phyloP scores from a whole-genome alignment of 2,888 invertebrate species.

The Meta bourneti region DNA sequence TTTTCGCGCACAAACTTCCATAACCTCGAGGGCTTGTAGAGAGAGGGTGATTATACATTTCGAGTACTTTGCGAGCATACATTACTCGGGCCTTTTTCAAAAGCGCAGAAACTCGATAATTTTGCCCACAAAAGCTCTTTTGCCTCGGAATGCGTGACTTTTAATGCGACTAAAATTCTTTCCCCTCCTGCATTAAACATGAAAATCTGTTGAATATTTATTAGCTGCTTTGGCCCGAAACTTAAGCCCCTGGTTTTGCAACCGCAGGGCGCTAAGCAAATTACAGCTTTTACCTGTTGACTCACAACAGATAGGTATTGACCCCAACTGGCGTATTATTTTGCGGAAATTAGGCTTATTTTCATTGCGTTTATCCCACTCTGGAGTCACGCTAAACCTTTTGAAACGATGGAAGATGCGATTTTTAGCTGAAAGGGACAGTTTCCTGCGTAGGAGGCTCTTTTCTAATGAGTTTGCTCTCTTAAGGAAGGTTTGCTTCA shows the following conservation, averaged over 20 bases:
- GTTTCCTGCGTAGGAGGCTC: too few relatives aligned
- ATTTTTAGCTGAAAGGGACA: too few relatives aligned
- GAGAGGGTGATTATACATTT: not conserved
- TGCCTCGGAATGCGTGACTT: conserved; percentile 34
- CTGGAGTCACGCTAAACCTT: not conserved
- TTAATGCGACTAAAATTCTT: conserved; percentile 49
- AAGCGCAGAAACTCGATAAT: conserved; percentile 27
- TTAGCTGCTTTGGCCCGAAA: conserved; percentile 25
- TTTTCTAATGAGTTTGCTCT: too few relatives aligned
- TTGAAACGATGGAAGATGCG: not conserved
- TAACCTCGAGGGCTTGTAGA: not conserved
- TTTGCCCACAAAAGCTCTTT: conserved; percentile 11
- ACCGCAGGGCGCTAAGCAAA: conserved; percentile 59
- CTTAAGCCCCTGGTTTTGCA: conserved; percentile 29
- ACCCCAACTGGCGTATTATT: not conserved
- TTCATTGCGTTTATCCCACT: not conserved
- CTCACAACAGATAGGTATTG: conserved; percentile 33
- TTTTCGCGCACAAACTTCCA: not conserved
- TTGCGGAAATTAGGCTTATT: not conserved
- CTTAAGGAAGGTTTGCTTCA: too few relatives aligned
- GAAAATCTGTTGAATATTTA: conserved; percentile 67
- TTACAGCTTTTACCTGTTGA: conserved; percentile 59
- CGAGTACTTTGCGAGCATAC: not conserved
- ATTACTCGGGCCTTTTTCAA: not conserved
- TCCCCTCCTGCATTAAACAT: conserved; percentile 60